phyloP scores from a whole-genome alignment of 2,113 vertebrate species.

The Fukomys damarensis region DNA sequence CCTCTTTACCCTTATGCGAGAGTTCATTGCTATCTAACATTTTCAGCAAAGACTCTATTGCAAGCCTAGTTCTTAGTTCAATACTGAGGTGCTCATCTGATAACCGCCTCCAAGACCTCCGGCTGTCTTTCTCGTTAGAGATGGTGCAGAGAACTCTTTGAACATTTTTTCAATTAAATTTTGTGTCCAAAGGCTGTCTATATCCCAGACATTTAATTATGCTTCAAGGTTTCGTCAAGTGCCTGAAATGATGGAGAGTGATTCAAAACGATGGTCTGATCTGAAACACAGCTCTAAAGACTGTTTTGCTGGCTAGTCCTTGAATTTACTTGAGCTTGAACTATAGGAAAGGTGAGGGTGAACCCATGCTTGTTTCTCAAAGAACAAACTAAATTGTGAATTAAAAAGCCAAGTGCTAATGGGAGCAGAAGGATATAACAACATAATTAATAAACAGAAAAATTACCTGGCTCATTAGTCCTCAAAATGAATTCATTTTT shows the following conservation, averaged over 20 bases:
- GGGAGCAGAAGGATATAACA: not conserved
- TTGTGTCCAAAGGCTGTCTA: not conserved
- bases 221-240: not conserved
- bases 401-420: not conserved
- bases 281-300: not conserved
- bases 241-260: not conserved
- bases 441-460: not conserved
- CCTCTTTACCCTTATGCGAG: not conserved
- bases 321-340: not conserved
- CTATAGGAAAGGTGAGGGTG: not conserved
- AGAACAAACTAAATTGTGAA: not conserved
- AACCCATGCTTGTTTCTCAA: not conserved
- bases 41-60: not conserved
- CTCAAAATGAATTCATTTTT: not conserved
- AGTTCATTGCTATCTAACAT: not conserved
- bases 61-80: not conserved
- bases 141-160: not conserved
- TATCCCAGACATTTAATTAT: not conserved
- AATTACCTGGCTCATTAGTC: not conserved
- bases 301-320: not conserved
- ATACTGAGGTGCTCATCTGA: not conserved
- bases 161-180: conserved; percentile 5
- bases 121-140: not conserved
- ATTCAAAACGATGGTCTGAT: not conserved
- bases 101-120: not conserved